Evolutionary conservation across 37 sponge, comb jelly and placozoan genomes (phyloP), one percentile per base, ranked within the genome.

Genomic region (Theonella swinhoei): DNA sequence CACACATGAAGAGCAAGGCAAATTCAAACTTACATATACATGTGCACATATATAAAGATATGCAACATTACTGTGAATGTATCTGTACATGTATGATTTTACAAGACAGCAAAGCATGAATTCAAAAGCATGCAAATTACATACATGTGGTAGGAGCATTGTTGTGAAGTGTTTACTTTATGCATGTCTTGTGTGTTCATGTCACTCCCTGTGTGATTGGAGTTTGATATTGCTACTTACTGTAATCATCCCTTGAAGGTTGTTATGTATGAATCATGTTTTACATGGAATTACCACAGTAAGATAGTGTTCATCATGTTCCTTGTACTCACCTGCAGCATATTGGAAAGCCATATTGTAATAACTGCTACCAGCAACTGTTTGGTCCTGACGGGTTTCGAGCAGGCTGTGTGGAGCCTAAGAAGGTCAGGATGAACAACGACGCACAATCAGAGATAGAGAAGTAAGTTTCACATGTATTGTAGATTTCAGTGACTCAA

Each of bases 311-410:
- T n/a, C n/a, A n/a, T n/a, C n/a, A n/a, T n/a, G n/a, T n/a, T n/a
- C n/a, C n/a, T n/a, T n/a, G n/a, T n/a, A n/a, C n/a, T n/a, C 34
- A 1, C 33, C 68, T 42, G 37, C 85, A 94, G 95, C 91, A 94
- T 61, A 22, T 75, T n/a, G 80, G 76, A 9, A 81, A 81, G 39
- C 91, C 91, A 0, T 94, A 90, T 65, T 94, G 94, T 64, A 88
- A 94, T 38, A 76, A 59, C 38, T 94, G 94, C 80, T 94, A 94
- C 42, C 80, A 90, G 75, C 59, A 71, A 0, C 60, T 83, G 42
- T 93, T 79, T 83, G 94, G 94, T 28, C 90, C 90, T 0, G 88
- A 84, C 2, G 94, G 94, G 0, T 88, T 79, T 62, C 77, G 93
- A 25, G 0, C 69, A 7, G 85, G 90, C 2, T 71, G 76, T 30